A percentile compares a stretch with the other conserved stretches of the same genome.
These are phyloP conservation scores for Amphiura filiformis DNA, from an alignment of 35 echinoderm and acorn worm genomes.

Conservation along the genomic window DNA sequence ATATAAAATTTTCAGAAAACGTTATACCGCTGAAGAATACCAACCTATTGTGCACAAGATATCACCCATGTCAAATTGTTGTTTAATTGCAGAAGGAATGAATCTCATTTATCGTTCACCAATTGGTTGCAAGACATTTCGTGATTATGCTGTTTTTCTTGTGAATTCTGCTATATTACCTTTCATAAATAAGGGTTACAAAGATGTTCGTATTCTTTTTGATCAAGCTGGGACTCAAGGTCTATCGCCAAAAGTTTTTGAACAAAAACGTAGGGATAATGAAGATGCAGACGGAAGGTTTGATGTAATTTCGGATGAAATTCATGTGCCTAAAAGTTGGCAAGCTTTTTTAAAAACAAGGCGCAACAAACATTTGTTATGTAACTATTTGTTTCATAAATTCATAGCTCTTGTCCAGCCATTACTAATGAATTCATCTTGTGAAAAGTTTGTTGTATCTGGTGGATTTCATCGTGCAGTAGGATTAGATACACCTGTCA, in stretches of 20 bases:
- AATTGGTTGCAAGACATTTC: slow-evolving; percentile 21
- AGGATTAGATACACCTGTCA: neutral
- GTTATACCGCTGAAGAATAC: neutral
- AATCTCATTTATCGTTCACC: slow-evolving; percentile 12
- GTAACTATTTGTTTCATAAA: slow-evolving; percentile 32
- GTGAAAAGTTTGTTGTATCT: slow-evolving; percentile 29
- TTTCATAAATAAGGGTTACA: neutral
- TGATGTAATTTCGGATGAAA: slow-evolving; percentile 15
- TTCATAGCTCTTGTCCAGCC: slow-evolving; percentile 12
- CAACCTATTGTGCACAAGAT: neutral
- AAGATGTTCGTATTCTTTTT: slow-evolving; percentile 40
- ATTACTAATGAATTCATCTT: neutral
- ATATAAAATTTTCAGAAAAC: neutral
- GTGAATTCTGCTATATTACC: neutral
- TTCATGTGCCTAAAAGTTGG: slow-evolving; percentile 35
- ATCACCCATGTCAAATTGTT: neutral
- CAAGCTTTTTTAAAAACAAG: slow-evolving; percentile 57
- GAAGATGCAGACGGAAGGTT: slow-evolving; percentile 10
- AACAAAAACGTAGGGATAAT: slow-evolving; percentile 38
- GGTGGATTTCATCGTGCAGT: slow-evolving; percentile 10
- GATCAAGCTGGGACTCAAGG: slow-evolving; percentile 30
- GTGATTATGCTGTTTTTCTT: slow-evolving; percentile 35
- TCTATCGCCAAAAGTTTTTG: slow-evolving; percentile 32
- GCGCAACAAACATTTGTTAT: slow-evolving; percentile 45
- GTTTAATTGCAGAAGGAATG: slow-evolving; percentile 40